Conservation (phyloP, 2,888 invertebrate genomes). For the Drosophila macrospina region DNA sequence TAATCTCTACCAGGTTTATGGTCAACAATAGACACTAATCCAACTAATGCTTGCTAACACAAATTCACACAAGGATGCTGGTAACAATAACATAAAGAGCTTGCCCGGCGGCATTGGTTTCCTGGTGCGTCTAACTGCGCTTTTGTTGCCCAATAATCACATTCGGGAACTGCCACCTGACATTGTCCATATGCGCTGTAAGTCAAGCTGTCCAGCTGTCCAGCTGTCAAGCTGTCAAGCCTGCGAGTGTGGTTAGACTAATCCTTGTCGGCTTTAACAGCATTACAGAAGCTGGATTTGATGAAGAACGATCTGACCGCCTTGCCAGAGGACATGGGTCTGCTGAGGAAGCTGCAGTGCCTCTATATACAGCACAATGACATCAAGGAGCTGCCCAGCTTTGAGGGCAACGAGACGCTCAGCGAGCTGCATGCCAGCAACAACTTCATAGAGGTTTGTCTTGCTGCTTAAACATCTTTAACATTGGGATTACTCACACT, state of each 20-base stretch:
- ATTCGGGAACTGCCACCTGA: conserved; percentile 91
- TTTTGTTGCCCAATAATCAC: conserved; percentile 91
- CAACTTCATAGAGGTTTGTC: conserved; percentile 90
- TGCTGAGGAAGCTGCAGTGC: conserved; percentile 90
- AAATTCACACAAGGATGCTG: conserved; percentile 88
- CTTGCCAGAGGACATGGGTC: conserved; percentile 89
- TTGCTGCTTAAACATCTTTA: neutral
- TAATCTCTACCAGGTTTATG: conserved; percentile 46
- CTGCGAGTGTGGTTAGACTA: too few relatives aligned
- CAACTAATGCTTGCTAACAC: conserved; percentile 48
- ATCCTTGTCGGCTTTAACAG: conserved; percentile 51
- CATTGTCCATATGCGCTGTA: conserved; percentile 93
- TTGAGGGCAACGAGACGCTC: conserved; percentile 90
- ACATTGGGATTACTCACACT: neutral
- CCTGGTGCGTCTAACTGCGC: conserved; percentile 90
- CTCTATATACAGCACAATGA: conserved; percentile 94
- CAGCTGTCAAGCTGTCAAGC: too few relatives aligned
- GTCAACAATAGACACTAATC: conserved; percentile 39
- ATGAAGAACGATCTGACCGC: conserved; percentile 89
- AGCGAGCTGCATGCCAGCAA: conserved; percentile 94
- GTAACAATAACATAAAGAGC: conserved; percentile 90
- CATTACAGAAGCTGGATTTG: conserved; percentile 90
- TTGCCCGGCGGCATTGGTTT: conserved; percentile 94
- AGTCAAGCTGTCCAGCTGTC: too few relatives aligned
- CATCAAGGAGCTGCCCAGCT: conserved; percentile 90